Percentiles rank a stretch among this genome's conserved stretches.
These are phyloP conservation scores for Seira musarum DNA, from an alignment of 2,888 invertebrate genomes.

Conservation along the genomic window DNA sequence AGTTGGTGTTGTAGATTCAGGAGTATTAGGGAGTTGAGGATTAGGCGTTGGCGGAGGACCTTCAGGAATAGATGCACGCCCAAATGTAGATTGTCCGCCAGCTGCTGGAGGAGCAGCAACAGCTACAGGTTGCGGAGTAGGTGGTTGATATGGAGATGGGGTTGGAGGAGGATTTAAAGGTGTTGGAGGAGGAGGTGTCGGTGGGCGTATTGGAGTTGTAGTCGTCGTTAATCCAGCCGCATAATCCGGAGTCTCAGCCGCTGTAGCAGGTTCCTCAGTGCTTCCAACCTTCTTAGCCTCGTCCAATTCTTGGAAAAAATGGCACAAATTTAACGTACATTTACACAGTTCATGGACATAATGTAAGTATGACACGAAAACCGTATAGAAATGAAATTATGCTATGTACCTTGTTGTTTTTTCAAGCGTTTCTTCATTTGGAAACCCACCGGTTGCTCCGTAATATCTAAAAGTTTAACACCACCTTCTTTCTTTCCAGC, in stretches of 20 bases:
- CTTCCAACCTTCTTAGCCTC: slow-evolving; percentile 72
- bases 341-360: too few species aligned
- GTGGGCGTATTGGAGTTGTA: slow-evolving; percentile 73
- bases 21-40: slow-evolving; percentile 54
- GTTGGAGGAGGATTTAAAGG: slow-evolving; percentile 71
- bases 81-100: slow-evolving; percentile 47
- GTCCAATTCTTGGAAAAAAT: slow-evolving; percentile 57
- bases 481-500: slow-evolving; percentile 89
- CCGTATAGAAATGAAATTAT: too few species aligned
- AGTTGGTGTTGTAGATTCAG: slow-evolving; percentile 50
- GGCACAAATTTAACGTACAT: too few species aligned
- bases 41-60: slow-evolving; percentile 64
- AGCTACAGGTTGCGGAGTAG: slow-evolving; percentile 70
- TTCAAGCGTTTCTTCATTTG: slow-evolving; percentile 90
- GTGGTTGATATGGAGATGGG: slow-evolving; percentile 70
- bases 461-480: slow-evolving; percentile 94
- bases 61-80: slow-evolving; percentile 57
- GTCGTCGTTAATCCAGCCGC: slow-evolving; percentile 84
- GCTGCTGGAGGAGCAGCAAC: slow-evolving; percentile 62
- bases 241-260: slow-evolving; percentile 82
- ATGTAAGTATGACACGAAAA: too few species aligned
- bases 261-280: slow-evolving; percentile 70
- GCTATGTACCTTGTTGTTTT: slow-evolving; percentile 83
- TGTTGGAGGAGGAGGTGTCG: slow-evolving; percentile 71
- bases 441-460: slow-evolving; percentile 90